Evolutionary conservation across 2,797 vertebrate genomes (phyloP).

Genomic region (Notolabrus celidotus): DNA sequence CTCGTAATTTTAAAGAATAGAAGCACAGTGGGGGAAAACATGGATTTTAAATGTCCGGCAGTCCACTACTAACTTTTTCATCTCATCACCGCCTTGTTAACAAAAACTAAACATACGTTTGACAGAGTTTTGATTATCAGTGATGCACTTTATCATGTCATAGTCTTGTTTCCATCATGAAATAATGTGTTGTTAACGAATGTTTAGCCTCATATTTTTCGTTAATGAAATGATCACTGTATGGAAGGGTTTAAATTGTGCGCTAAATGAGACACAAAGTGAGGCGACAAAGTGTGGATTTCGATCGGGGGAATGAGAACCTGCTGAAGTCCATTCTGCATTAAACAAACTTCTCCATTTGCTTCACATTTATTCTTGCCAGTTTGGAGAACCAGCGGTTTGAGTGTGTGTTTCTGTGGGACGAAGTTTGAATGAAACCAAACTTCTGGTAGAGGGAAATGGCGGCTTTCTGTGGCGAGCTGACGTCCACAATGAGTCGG

Average conservation of each 20-base stretch:
- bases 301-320: background rate
- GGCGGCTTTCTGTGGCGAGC: slow-evolving; percentile 72
- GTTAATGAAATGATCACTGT: no score
- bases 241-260: background rate
- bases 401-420: slow-evolving; percentile 61
- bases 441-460: slow-evolving; percentile 64
- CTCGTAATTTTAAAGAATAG: no score
- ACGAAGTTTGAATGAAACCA: slow-evolving; percentile 72
- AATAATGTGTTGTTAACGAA: no score
- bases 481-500: slow-evolving; percentile 65
- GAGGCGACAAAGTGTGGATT: background rate
- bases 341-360: slow-evolving; percentile 79
- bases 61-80: no score
- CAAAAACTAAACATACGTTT: no score
- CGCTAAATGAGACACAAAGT: background rate
- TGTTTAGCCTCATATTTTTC: no score
- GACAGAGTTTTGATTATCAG: no score
- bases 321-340: background rate
- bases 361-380: slow-evolving; percentile 71
- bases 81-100: no score
- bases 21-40: no score
- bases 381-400: slow-evolving; percentile 75
- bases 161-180: no score
- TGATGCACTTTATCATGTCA: no score
- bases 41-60: no score